Evolutionary conservation across 2,113 vertebrate species (phyloP).

Genomic region (Cervus canadensis): DNA sequence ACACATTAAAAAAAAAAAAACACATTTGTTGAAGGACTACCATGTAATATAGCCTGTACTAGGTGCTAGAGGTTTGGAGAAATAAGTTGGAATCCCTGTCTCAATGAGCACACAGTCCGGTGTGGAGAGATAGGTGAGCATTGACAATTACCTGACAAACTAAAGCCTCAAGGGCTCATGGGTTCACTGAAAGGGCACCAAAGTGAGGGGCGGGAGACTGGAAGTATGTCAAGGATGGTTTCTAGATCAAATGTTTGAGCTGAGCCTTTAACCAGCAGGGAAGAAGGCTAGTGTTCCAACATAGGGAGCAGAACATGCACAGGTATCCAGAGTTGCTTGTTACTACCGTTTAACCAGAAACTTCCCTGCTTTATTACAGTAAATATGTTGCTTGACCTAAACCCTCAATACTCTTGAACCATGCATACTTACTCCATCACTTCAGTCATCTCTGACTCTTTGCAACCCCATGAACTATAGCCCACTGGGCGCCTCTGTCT

Average conservation of each 20-base stretch:
- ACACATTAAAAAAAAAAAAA: neutral
- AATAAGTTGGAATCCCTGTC: neutral
- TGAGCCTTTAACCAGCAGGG: neutral
- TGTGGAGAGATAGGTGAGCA: neutral
- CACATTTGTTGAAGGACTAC: neutral
- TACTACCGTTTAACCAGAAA: neutral
- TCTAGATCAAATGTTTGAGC: neutral
- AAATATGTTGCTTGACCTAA: neutral
- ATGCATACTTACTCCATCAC: neutral
- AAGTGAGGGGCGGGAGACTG: neutral
- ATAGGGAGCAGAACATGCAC: neutral
- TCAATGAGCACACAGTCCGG: neutral
- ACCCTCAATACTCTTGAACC: neutral
- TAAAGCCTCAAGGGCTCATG: neutral
- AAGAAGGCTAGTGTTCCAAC: neutral
- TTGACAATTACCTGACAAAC: neutral
- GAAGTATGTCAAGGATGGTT: neutral
- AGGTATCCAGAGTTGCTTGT: neutral
- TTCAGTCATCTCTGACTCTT: neutral
- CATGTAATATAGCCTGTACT: neutral
- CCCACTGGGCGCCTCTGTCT: neutral
- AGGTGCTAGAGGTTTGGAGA: neutral
- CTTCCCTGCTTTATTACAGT: neutral
- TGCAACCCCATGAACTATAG: neutral
- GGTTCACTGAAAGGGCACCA: neutral